Evolutionary conservation across 2,888 invertebrate species (phyloP).

Genomic region (Drosophila paranaensis): DNA sequence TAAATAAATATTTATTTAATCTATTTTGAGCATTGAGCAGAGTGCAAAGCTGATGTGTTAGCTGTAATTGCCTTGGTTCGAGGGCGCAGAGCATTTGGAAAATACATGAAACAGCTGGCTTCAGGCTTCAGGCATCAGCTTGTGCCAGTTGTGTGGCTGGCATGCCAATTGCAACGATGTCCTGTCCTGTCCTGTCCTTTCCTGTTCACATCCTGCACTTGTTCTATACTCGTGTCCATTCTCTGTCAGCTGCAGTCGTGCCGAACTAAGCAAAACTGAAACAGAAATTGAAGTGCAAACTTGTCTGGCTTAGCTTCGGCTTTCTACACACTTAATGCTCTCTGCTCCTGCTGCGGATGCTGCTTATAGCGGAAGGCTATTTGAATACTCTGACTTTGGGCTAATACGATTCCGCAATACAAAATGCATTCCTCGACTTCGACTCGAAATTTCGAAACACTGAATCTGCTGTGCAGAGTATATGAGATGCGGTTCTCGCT

Average conservation of each 20-base stretch:
- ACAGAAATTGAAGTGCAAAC: slow-evolving; percentile 63
- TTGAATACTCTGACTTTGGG: background rate
- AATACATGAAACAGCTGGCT: slow-evolving; percentile 28
- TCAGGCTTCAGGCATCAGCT: slow-evolving; percentile 3
- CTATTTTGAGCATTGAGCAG: background rate
- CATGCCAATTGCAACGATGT: slow-evolving; percentile 54
- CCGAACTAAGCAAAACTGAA: slow-evolving; percentile 65
- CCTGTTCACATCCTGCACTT: slow-evolving; percentile 37
- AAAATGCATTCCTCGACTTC: background rate
- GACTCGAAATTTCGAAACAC: background rate
- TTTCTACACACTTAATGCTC: slow-evolving; percentile 14
- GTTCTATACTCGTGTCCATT: slow-evolving; percentile 43
- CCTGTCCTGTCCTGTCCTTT: slow-evolving; percentile 15
- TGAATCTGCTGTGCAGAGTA: background rate
- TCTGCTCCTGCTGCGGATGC: background rate
- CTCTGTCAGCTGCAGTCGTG: slow-evolving; percentile 68
- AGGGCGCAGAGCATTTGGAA: slow-evolving; percentile 6
- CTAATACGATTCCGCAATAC: no score
- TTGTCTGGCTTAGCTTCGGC: slow-evolving; percentile 36
- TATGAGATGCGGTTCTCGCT: background rate
- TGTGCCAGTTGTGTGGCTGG: slow-evolving; percentile 36
- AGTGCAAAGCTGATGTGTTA: slow-evolving; percentile 13
- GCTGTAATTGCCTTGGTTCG: slow-evolving; percentile 10
- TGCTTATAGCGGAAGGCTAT: background rate
- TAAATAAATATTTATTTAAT: background rate